These are phyloP conservation scores for Cephus rjabovi DNA, from an alignment of 2,888 invertebrate species.

Conservation along the genomic window DNA sequence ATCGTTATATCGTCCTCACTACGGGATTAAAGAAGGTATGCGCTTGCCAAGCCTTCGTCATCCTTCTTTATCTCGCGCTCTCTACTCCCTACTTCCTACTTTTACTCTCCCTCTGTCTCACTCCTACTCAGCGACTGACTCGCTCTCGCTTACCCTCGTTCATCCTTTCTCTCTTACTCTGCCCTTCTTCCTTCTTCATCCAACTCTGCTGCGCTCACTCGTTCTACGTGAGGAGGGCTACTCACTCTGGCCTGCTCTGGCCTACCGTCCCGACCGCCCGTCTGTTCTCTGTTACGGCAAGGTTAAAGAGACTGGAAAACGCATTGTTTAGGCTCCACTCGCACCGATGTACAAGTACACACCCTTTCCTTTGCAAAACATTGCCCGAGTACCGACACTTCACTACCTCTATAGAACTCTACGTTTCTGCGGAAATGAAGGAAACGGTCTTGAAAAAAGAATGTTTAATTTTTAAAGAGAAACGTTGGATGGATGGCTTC, in stretches of 20 bases:
- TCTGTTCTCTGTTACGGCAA: constrained; percentile 25
- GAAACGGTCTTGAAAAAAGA: neutral
- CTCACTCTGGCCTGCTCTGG: neutral
- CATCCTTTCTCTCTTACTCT: constrained; percentile 4
- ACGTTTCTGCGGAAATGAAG: neutral
- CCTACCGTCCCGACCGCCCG: neutral
- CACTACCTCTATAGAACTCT: neutral
- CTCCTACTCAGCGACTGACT: neutral
- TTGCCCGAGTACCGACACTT: neutral
- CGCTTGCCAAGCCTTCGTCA: constrained; percentile 29
- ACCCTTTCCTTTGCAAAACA: neutral
- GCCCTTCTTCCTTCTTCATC: constrained; percentile 2
- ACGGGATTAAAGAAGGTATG: constrained; percentile 27
- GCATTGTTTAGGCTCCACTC: constrained; percentile 51
- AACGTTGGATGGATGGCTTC: neutral
- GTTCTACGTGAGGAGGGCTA: neutral
- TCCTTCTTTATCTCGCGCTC: constrained; percentile 17
- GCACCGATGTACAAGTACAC: constrained; percentile 15
- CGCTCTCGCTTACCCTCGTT: constrained; percentile 8
- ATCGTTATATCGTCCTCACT: constrained; percentile 8
- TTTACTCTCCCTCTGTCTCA: constrained; percentile 11
- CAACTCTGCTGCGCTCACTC: constrained; percentile 11
- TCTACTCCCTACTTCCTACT: constrained; percentile 19
- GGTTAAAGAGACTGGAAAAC: constrained; percentile 47
- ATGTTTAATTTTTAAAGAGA: neutral